Base-by-base conservation (phyloP, 1,140 invertebrate genomes). In the Ips nitidus region DNA sequence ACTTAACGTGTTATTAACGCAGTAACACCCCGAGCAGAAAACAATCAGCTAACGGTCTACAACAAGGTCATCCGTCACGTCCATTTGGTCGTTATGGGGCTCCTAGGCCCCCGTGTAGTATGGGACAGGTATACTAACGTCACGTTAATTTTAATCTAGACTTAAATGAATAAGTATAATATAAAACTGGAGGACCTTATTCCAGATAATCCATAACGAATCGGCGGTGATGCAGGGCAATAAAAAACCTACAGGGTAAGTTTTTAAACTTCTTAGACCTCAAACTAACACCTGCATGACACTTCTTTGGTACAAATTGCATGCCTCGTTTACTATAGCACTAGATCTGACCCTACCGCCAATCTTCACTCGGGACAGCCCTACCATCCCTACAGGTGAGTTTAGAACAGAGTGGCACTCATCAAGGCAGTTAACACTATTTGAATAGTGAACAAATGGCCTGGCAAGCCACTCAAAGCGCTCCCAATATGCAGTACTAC, bases 41-140 rank as follows among this genome's bases (percentile, higher is more conserved):
- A 64, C 62, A 76, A 43, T 74, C 76, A n/a, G 72, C 78, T 73
- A 81, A 81, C 68, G 77, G 76, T n/a, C 73, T 79, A 42, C 76
- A 79, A 61, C 58, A 67, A 40, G 50, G 40, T 4, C 38, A 47
- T 38, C 60, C 70, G 53, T 56, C 74, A 47, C 75, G 76, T 61
- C 76, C 78, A 8, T 83, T 82, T 71, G 84, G 87, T 68, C 83
- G 87, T 73, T 88, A 88, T 76, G 87, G 84, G 43, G 87, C 87
- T 1, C 82, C 81, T 38, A 82, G 85, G 73, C 87, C 87, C 69
- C 83, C 82, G 50, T 88, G 87, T 79, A 88, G 86, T 66, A 88
- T 88, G 86, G 86, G 85, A 66, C 86, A 87, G 81, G 87, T 89
- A 22, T 22, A 84, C 60, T 70, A 70, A 71, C 36, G 5, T 36